Conservation (phyloP, 1,140 invertebrate species). For the Bathynomus jamesi region DNA sequence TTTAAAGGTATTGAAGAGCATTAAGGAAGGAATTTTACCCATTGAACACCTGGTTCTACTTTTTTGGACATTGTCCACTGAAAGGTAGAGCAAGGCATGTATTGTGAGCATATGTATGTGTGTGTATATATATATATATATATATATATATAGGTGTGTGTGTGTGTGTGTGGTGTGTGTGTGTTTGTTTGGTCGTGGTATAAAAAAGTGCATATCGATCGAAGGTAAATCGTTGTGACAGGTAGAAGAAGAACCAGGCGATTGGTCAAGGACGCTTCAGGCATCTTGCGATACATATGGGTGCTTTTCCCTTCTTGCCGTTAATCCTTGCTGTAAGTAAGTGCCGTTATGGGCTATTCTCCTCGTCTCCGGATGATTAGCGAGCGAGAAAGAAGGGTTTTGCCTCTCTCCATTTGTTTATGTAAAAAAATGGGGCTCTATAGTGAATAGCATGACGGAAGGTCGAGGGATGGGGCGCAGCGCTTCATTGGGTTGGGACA, state of each 20-base stretch:
- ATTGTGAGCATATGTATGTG: no score
- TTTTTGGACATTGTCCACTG: neutral
- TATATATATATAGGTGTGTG: no score
- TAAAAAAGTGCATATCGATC: slow-evolving; percentile 1
- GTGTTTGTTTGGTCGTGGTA: neutral
- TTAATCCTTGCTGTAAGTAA: neutral
- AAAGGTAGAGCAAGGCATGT: neutral
- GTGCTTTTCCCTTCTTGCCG: neutral
- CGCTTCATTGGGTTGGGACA: neutral
- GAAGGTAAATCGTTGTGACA: neutral
- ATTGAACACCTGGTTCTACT: neutral
- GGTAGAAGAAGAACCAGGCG: neutral
- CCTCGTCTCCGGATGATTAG: neutral
- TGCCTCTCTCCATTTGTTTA: neutral
- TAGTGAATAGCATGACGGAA: neutral
- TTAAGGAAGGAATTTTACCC: neutral
- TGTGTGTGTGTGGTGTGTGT: no score
- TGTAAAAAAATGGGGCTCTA: neutral
- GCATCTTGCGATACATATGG: neutral
- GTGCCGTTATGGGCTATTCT: neutral
- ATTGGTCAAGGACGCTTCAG: neutral
- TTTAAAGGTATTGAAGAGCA: neutral
- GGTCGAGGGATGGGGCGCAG: neutral
- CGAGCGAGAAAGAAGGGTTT: neutral
- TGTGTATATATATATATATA: no score